Evolutionary conservation across 1,140 invertebrate species (phyloP).

Genomic region (Dendroctonus ponderosae): DNA sequence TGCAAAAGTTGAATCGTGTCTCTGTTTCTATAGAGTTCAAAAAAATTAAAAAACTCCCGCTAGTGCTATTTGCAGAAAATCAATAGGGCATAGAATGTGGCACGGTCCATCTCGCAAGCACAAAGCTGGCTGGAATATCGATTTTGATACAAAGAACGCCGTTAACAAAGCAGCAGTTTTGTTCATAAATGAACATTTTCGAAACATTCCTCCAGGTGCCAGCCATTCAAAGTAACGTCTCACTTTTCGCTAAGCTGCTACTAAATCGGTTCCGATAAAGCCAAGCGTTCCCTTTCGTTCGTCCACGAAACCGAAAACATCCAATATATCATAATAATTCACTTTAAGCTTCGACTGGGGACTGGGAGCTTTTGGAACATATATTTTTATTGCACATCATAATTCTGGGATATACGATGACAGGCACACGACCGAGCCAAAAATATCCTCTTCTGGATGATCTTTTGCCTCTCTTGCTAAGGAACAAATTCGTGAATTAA

Average conservation of each 20-base stretch:
- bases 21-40: too few relatives aligned
- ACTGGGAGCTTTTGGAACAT: neutral
- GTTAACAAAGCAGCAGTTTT: too few relatives aligned
- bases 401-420: slow-evolving; percentile 3
- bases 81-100: neutral
- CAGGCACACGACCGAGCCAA: slow-evolving; percentile 2
- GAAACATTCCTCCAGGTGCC: too few relatives aligned
- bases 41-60: too few relatives aligned
- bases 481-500: too few relatives aligned
- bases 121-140: neutral
- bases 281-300: neutral
- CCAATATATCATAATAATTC: slow-evolving; percentile 4
- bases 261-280: too few relatives aligned
- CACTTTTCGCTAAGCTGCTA: too few relatives aligned
- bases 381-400: slow-evolving; percentile 3
- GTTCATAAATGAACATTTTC: too few relatives aligned
- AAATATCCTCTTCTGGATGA: neutral
- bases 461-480: too few relatives aligned
- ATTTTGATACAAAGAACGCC: too few relatives aligned
- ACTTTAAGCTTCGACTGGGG: neutral
- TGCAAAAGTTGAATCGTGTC: too few relatives aligned
- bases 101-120: slow-evolving; percentile 9
- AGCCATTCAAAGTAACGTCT: too few relatives aligned
- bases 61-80: neutral
- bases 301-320: neutral